Percentiles rank a stretch among this genome's conserved stretches.
These are phyloP conservation scores for Trichoplax adhaerens DNA, from an alignment of 37 sponge, comb jelly and placozoan genomes.

Conservation along the genomic window DNA sequence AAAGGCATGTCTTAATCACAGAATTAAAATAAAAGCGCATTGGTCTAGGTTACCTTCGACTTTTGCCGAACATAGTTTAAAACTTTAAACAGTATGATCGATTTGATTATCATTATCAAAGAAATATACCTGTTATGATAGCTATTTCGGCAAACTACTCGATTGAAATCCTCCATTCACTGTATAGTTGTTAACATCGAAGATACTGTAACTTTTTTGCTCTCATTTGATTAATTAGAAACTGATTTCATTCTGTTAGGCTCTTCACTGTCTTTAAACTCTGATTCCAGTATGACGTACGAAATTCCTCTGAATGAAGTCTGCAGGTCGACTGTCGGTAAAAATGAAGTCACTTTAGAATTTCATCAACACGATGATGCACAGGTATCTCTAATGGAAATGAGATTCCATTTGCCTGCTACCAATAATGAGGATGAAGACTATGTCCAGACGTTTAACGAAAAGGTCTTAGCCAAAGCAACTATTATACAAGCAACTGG, in stretches of 20 bases:
- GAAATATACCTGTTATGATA: too few relatives aligned
- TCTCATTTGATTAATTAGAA: too few relatives aligned
- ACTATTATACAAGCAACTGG: conserved; percentile 86
- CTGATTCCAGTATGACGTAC: conserved; percentile 76
- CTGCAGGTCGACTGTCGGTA: conserved; percentile 66
- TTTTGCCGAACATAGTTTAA: too few relatives aligned
- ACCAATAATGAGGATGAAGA: conserved; percentile 22
- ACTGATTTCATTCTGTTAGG: conserved; percentile 22
- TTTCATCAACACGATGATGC: conserved; percentile 85
- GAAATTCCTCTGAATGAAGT: conserved; percentile 85
- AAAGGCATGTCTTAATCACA: too few relatives aligned
- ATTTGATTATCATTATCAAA: too few relatives aligned
- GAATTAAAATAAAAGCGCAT: too few relatives aligned
- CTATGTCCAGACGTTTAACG: conserved; percentile 45
- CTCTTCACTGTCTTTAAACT: conserved; percentile 58
- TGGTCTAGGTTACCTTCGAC: too few relatives aligned
- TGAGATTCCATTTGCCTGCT: conserved; percentile 85
- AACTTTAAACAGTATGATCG: too few relatives aligned
- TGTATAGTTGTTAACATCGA: too few relatives aligned
- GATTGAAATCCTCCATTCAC: too few relatives aligned
- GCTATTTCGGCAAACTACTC: too few relatives aligned
- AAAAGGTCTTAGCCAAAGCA: conserved; percentile 61
- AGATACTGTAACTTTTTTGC: too few relatives aligned
- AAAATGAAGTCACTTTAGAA: conserved; percentile 93
- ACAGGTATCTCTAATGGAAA: conserved; percentile 76